Base-by-base conservation (phyloP, 2,113 vertebrate species). In the Physeter macrocephalus region DNA sequence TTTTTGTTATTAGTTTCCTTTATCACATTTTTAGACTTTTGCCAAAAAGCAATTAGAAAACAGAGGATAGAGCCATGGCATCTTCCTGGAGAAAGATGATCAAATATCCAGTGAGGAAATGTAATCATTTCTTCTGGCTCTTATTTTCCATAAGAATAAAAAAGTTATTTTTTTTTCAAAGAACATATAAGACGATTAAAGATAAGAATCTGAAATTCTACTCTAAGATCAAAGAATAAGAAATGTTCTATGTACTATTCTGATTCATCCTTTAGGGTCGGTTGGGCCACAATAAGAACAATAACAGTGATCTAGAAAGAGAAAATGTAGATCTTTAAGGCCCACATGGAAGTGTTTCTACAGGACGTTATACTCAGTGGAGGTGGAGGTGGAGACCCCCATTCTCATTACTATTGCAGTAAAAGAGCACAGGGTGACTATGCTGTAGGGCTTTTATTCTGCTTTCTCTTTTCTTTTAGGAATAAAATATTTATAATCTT, bases 1-100 rank as follows among this genome's bases (percentile, higher is more conserved):
- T 46, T 77, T 29, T 61, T 81, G 20, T n/a, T 67, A 8, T 54
- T 21, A n/a, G 39, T 61, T 78, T 91, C 75, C 15, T 75, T 91
- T 80, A 77, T 92, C 31, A 80, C n/a, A 85, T 96, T 91, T 89
- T 83, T 86, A 23, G 88, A 67, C 59, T 71, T 96, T 83, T 71
- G 21, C 52, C 43, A 77, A 81, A 78, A 88, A 67, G 36, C 77
- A 77, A 91, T 90, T 77, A 81, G 72, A 20, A n/a, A 83, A 29
- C 8, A 31, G 59, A 81, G 8, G 18, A 59, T 57, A 54, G 54
- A 83, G n/a, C 61, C 20, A 82, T 39, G 41, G 11, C 18, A 64
- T 83, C 64, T 92, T 83, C 10, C 23, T 36, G 21, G 78, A 43
- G 69, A 93, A 67, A 88, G 59, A 80, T 34, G 61, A 18, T 41